Base-by-base conservation (phyloP, 2,797 vertebrate genomes). In the Sus cebifrons region DNA sequence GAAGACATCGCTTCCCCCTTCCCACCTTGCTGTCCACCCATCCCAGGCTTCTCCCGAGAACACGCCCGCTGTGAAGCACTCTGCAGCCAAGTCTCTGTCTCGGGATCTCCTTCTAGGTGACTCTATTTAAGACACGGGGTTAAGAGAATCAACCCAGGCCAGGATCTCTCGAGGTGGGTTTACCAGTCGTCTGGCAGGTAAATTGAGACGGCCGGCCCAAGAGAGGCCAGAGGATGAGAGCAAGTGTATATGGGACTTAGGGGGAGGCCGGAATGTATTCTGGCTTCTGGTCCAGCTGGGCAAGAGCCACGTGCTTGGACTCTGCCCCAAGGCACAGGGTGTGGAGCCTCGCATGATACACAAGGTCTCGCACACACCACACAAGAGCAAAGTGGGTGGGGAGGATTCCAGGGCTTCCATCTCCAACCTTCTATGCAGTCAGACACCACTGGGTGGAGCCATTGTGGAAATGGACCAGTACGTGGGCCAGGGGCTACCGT, bases 401-500 rank as follows among this genome's bases (percentile, higher is more conserved):
- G 15, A n/a, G 6, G 2, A 5, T 0, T 25, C 44, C 44, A 49
- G 27, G 79, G 29, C n/a, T 27, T 40, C n/a, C 3, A 58, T 25
- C 23, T 4, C 11, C 21, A 25, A 36, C 11, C 2, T 54, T 27
- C 58, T 49, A 14, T 29, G 3, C 60, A 12, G 14, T 73, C 65
- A n/a, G 64, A 67, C 56, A 25, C 56, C 18, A 16, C 0, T 13
- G 64, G 32, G 0, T 13, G 64, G 32, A 4, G 16, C n/a, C 64
- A 29, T 0, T 7, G 10, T 6, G 5, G 64, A 70, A n/a, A 3
- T 13, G 65, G n/a, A 67, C 23, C 1, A 49, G 58, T 23, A 12
- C 15, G 1, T 2, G 15, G 56, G 20, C 27, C 65, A 20, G n/a
- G 6, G 2, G 11, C 21, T 1, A 5, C 0, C 13, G 36, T 32